These are phyloP conservation scores for Aleiodes testaceus DNA, from an alignment of 2,888 invertebrate genomes.

Conservation along the genomic window DNA sequence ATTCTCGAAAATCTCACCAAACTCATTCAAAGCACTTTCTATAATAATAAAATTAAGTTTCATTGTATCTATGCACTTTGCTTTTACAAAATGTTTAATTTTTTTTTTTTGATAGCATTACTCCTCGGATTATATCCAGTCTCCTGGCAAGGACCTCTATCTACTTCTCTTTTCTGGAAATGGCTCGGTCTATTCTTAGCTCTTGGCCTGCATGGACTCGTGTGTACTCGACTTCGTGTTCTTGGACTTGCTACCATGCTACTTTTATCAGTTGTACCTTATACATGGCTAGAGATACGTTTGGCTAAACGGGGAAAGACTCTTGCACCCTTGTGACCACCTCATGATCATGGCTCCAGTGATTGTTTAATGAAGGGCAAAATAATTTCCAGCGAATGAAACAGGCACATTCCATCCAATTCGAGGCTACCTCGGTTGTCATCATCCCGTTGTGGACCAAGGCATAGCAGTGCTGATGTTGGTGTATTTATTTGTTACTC, in stretches of 20 bases:
- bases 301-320: slow-evolving; percentile 73
- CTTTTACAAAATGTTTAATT: background rate
- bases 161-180: slow-evolving; percentile 74
- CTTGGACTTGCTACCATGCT: slow-evolving; percentile 74
- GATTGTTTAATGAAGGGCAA: slow-evolving; percentile 49
- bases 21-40: too few species aligned
- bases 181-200: slow-evolving; percentile 77
- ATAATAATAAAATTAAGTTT: background rate
- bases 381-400: slow-evolving; percentile 64
- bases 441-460: slow-evolving; percentile 48
- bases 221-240: slow-evolving; percentile 75
- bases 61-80: background rate
- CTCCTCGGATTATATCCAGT: slow-evolving; percentile 69
- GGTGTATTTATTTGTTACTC: slow-evolving; percentile 59
- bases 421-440: slow-evolving; percentile 39
- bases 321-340: slow-evolving; percentile 73
- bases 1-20: too few species aligned
- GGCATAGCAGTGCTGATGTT: slow-evolving; percentile 50
- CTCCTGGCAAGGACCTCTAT: slow-evolving; percentile 72
- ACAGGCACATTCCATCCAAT: slow-evolving; percentile 66
- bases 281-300: slow-evolving; percentile 75
- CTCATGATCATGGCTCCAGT: slow-evolving; percentile 61
- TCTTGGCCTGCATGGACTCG: slow-evolving; percentile 76
- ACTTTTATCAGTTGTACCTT: slow-evolving; percentile 75
- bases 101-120: slow-evolving; percentile 60